These are phyloP conservation scores for Pissodes strobi DNA, from an alignment of 1,140 invertebrate genomes.

Conservation along the genomic window DNA sequence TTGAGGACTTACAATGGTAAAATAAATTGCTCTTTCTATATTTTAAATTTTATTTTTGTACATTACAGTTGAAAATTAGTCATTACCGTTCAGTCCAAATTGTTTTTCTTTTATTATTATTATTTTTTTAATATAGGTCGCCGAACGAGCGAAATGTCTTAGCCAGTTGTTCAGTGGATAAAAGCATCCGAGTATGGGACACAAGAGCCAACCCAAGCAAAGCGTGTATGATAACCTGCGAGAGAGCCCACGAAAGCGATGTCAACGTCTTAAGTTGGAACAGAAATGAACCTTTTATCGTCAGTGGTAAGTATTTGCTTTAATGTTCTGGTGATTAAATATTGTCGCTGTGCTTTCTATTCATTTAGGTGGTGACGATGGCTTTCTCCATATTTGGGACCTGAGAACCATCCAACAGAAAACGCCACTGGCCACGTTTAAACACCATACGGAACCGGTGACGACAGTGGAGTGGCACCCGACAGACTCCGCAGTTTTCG, in stretches of 20 bases:
- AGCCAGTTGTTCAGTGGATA: slow-evolving; percentile 94
- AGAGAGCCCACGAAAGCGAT: slow-evolving; percentile 87
- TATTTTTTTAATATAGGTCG: too few species aligned
- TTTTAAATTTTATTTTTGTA: background rate
- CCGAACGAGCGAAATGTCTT: slow-evolving; percentile 93
- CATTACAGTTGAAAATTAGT: too few species aligned
- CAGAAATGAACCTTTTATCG: slow-evolving; percentile 84
- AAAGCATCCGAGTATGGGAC: slow-evolving; percentile 90
- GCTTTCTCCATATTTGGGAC: slow-evolving; percentile 93
- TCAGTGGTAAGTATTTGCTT: slow-evolving; percentile 75
- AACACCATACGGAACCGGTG: slow-evolving; percentile 90
- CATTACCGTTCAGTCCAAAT: background rate
- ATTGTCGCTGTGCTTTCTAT: too few species aligned
- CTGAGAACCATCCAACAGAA: slow-evolving; percentile 83
- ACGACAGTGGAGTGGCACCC: slow-evolving; percentile 98
- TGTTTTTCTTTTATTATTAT: background rate
- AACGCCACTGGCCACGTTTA: slow-evolving; percentile 87
- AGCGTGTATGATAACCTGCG: slow-evolving; percentile 89
- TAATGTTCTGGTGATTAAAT: too few species aligned
- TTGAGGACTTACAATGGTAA: slow-evolving; percentile 98
- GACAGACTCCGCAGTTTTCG: slow-evolving; percentile 87
- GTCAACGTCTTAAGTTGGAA: slow-evolving; percentile 99
- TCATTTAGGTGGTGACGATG: slow-evolving; percentile 89
- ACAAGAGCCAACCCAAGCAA: slow-evolving; percentile 80
- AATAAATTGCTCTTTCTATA: background rate